Evolutionary conservation across 2,113 vertebrate species (phyloP), one percentile per base, ranked within the genome.

Genomic region (Sinocyclocheilus rhinocerous): DNA sequence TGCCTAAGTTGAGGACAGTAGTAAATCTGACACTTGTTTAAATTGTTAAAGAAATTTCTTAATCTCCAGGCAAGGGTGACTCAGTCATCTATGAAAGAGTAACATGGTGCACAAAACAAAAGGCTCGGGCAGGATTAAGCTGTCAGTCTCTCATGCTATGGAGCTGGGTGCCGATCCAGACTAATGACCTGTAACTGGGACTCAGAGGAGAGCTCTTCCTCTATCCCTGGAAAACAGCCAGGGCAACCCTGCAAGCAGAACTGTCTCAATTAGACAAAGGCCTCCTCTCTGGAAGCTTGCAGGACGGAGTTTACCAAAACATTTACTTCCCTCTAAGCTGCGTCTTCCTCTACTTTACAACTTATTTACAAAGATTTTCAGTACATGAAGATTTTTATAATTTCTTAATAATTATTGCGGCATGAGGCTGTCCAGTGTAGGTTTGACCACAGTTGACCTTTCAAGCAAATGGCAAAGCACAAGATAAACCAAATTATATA

Each of bases 21-120:
- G 80, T 92, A 91, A 93, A 85, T 76, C 57, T 89, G 92, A 93
- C 91, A 93, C 84, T 33, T 84, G 88, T 33, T 84, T 80, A 89
- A 91, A 73, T 95, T 95, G 90, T 96, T 96, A 94, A 95, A 95
- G 89, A 94, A 94, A 95, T 95, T 92, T 94, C 73, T 93, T 94
- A 93, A 94, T 95, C 84, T 87, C 26, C 85, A 90, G 90, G 93
- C 93, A 93, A 69, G 92, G 89, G 89, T 93, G 80, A 93, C 79
- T 90, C 92, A 93, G 90, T 92, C 91, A 93, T 83, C 92, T 93
- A 92, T 91, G 59, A 87, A 91, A 89, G 89, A 86, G 86, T 80
- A 88, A 12, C 75, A 90, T 86, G 86, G 86, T 36, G 87, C 76
- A 90, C 84, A 78, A 63, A 91, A 88, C 91, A 92, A 92, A 82